Evolutionary conservation across 2,113 vertebrate species (phyloP), one percentile per base, ranked within the genome.

Genomic region (Ictalurus furcatus): DNA sequence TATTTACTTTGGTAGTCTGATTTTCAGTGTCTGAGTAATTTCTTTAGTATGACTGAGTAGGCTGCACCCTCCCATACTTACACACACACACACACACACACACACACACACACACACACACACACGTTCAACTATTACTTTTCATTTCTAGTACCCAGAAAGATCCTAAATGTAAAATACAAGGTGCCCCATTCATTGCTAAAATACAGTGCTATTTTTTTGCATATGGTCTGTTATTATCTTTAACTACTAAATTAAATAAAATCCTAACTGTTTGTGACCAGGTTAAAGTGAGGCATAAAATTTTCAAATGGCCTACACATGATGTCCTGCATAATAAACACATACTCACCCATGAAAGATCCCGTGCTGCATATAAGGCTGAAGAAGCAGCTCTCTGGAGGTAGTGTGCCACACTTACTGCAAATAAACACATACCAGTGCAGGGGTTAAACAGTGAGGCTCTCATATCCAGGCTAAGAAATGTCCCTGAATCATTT

Each of bases 331-430:
- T 56, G 37, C 87, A 58, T 30, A 82, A 87, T 90, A 84, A 87
- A 67, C 85, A 58, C 80, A 85, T 28, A 96, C 97, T 96, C 63
- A 97, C 97, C 97, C 96, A 97, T 96, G 87, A 97, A 98, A 71
- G 97, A 96, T 28, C 97, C 97, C 0, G 96, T 95, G 92, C 97
- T 98, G 94, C 97, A 97, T 91, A 97, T 97, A 90, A 98, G 96
- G 90, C 97, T 97, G 96, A 98, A 98, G 91, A 98, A 97, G 94
- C 97, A 97, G 92, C 97, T 98, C 92, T 97, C 97, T 0, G 97
- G 97, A 23, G 97, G 97, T 74, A 97, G 92, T 19, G 96, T 97
- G 30, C 97, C 97, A 92, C 97, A 97, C 92, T 97, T 98, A 93
- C 97, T 83, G 59, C 30, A 89, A 89, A 91, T 13, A 58, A 88